A percentile compares a stretch with the other conserved stretches of the same genome.
Evolutionary conservation across 2,797 vertebrate species (phyloP).

Genomic region (Sebastes kiyomatsui): DNA sequence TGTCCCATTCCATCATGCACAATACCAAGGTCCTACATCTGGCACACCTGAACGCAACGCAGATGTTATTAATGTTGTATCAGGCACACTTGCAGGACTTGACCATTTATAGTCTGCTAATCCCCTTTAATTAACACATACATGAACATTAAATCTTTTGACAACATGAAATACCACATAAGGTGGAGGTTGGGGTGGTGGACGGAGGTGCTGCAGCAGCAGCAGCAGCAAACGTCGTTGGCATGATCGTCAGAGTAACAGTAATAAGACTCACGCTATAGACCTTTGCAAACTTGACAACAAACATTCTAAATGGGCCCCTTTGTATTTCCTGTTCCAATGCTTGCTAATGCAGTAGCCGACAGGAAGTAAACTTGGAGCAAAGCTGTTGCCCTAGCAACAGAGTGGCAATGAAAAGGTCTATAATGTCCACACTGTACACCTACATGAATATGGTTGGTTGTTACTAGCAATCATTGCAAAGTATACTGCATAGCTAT

Average conservation of each 20-base stretch:
- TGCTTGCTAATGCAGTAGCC: too few relatives aligned
- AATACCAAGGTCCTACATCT: not conserved
- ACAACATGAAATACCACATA: not conserved
- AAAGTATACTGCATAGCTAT: not conserved
- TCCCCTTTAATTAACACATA: not conserved
- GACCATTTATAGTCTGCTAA: not conserved
- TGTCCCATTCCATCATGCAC: constrained; percentile 10
- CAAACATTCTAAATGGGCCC: too few relatives aligned
- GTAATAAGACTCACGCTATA: not conserved
- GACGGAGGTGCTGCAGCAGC: not conserved
- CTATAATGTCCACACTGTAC: not conserved
- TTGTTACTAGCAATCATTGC: not conserved
- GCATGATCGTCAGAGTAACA: not conserved
- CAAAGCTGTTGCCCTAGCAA: too few relatives aligned
- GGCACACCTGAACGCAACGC: not conserved
- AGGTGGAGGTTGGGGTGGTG: not conserved
- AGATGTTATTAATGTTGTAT: not conserved
- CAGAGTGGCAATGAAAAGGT: too few relatives aligned
- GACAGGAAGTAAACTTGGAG: too few relatives aligned
- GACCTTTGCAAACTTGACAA: too few relatives aligned
- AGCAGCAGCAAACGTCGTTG: not conserved
- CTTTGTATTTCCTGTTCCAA: too few relatives aligned
- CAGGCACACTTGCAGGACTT: not conserved
- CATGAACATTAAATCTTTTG: not conserved
- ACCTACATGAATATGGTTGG: not conserved